phyloP scores from a whole-genome alignment of 2,888 invertebrate species.

The Melanostoma scalare region DNA sequence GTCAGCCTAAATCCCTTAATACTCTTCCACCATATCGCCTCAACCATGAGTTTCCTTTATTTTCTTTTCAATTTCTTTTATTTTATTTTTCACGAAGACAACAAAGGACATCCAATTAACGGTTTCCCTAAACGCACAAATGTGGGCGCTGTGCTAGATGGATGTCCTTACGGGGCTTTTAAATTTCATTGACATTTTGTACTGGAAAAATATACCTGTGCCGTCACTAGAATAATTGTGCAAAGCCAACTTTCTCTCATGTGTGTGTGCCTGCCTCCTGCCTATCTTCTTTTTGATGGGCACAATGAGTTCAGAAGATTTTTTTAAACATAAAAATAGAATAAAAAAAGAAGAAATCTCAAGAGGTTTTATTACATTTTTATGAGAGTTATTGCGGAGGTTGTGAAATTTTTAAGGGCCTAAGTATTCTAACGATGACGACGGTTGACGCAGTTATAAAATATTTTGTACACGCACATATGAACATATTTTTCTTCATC shows the following conservation, averaged over 20 bases:
- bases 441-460: too few relatives aligned
- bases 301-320: not conserved
- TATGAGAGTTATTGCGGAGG: slow-evolving; percentile 33
- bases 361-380: slow-evolving; percentile 51
- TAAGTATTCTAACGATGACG: not conserved
- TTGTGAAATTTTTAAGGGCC: slow-evolving; percentile 18
- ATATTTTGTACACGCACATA: not conserved
- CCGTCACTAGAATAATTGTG: not conserved
- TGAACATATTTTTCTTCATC: not conserved
- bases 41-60: not conserved
- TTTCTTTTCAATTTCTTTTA: not conserved
- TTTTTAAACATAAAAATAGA: not conserved
- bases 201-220: not conserved
- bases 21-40: not conserved
- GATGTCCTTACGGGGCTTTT: not conserved
- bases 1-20: not conserved
- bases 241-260: not conserved
- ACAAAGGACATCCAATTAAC: slow-evolving; percentile 12
- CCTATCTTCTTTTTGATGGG: not conserved
- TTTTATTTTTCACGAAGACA: not conserved
- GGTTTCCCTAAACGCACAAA: not conserved
- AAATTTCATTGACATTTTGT: slow-evolving; percentile 9
- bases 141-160: not conserved
- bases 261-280: not conserved
- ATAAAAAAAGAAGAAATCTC: slow-evolving; percentile 23